phyloP scores from a whole-genome alignment of 2,888 invertebrate genomes.

The Branchellion lobata region DNA sequence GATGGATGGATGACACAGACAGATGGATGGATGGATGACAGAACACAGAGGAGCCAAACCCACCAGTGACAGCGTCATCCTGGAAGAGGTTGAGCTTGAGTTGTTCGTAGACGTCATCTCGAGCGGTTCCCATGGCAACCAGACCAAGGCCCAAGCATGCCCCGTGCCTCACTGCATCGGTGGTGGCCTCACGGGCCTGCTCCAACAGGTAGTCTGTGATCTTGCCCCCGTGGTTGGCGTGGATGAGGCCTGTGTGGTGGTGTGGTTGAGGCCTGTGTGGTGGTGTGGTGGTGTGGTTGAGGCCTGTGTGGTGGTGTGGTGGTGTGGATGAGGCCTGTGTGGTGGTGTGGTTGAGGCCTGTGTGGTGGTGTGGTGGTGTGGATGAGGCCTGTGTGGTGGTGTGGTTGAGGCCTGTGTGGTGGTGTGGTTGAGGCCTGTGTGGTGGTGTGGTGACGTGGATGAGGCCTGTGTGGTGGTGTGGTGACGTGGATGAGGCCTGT shows the following conservation, averaged over 20 bases:
- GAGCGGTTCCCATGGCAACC: slow-evolving; percentile 95
- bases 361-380: not conserved
- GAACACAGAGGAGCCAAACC: too few species aligned
- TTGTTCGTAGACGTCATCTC: slow-evolving; percentile 88
- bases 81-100: slow-evolving; percentile 94
- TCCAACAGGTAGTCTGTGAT: slow-evolving; percentile 83
- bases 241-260: slow-evolving; percentile 76
- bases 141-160: slow-evolving; percentile 94
- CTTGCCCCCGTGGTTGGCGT: slow-evolving; percentile 96
- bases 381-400: not conserved
- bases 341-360: not conserved
- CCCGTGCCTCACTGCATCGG: slow-evolving; percentile 86
- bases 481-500: not conserved
- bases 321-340: too few species aligned
- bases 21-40: too few species aligned
- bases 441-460: too few species aligned
- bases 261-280: not conserved
- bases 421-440: not conserved
- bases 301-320: too few species aligned
- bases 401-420: not conserved
- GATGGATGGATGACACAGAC: too few species aligned
- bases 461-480: too few species aligned
- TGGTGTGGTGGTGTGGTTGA: too few species aligned
- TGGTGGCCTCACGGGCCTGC: slow-evolving; percentile 74
- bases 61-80: slow-evolving; percentile 88